A percentile compares a stretch with the other conserved stretches of the same genome.
These are phyloP conservation scores for Aegithalos caudatus DNA, from an alignment of 2,113 vertebrate genomes.

Conservation along the genomic window DNA sequence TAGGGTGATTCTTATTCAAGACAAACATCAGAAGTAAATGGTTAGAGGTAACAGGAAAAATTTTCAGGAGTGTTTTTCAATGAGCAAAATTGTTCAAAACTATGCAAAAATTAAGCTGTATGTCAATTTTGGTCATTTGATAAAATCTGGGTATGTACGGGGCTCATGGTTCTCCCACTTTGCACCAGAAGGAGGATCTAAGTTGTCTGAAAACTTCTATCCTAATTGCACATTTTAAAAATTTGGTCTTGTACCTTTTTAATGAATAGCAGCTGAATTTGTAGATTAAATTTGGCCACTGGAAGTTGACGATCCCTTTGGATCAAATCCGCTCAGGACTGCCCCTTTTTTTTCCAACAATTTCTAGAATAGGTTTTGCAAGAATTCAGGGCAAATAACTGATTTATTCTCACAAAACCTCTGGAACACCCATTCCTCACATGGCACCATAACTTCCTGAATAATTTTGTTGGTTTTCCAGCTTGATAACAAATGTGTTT, in stretches of 20 bases:
- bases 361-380: background rate
- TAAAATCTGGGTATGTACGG: background rate
- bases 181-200: accelerated
- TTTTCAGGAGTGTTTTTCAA: background rate
- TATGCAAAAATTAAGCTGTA: background rate
- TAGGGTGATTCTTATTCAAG: background rate
- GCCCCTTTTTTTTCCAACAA: background rate
- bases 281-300: background rate
- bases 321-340: background rate
- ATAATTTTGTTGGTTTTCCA: background rate
- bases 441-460: background rate
- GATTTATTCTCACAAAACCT: background rate
- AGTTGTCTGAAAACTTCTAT: background rate
- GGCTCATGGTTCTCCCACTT: background rate
- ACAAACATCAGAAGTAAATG: background rate
- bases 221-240: background rate
- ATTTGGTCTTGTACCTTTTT: background rate
- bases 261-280: background rate
- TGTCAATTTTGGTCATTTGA: background rate
- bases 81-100: background rate
- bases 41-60: background rate
- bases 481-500: background rate
- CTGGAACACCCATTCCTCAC: background rate
- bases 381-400: background rate
- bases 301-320: background rate